Evolutionary conservation across 2,797 vertebrate species (phyloP).

Genomic region (Poeciliopsis paucimaculata): DNA sequence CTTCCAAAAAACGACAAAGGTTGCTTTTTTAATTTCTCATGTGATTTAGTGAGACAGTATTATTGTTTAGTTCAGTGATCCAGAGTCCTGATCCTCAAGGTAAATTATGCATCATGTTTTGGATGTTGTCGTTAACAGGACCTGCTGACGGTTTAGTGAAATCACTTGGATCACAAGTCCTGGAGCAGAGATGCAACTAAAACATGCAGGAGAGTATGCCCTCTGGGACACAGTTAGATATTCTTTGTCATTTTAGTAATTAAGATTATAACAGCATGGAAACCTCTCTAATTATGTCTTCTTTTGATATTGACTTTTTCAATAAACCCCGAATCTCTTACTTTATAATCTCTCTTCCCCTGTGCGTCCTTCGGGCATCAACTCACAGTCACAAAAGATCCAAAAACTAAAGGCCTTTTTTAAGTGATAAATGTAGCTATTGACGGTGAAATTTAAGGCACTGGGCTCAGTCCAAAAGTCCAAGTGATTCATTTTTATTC

Average conservation of each 20-base stretch:
- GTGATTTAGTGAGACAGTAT: not conserved
- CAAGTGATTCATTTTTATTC: not conserved
- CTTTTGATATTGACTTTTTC: not conserved
- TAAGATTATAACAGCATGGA: not conserved
- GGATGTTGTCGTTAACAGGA: not conserved
- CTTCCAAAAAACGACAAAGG: not conserved
- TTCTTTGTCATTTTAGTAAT: not conserved
- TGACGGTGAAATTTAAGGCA: not conserved
- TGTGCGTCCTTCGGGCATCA: not conserved
- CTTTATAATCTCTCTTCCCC: not conserved
- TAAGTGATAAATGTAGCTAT: not conserved
- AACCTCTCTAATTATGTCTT: not conserved
- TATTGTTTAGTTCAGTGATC: not conserved
- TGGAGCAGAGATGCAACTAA: not conserved
- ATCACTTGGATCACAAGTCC: not conserved
- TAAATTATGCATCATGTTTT: not conserved
- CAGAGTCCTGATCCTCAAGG: not conserved
- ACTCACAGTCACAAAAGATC: not conserved
- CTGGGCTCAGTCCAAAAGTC: not conserved
- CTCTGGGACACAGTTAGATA: not conserved
- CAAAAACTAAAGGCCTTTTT: not conserved
- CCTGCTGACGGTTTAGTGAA: not conserved
- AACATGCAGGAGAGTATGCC: not conserved
- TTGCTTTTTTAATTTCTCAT: not conserved
- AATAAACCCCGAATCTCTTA: not conserved